Evolutionary conservation across 2,888 invertebrate genomes (phyloP).

Genomic region (Andrena fulva): DNA sequence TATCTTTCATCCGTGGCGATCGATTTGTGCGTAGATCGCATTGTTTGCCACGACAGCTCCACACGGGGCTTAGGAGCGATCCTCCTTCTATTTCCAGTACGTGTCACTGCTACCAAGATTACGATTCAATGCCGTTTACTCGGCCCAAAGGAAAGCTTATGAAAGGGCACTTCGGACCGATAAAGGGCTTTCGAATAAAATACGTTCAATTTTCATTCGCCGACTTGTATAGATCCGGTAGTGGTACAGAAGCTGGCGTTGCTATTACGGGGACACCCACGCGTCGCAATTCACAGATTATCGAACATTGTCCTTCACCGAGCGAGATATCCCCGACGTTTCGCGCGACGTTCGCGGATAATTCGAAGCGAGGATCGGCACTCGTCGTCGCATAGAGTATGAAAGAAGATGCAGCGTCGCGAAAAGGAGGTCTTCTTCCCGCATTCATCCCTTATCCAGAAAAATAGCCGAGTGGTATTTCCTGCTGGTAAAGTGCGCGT

Average conservation of each 20-base stretch:
- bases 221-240: not conserved
- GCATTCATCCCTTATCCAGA: conserved; percentile 21
- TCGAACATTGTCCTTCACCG: not conserved
- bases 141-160: conserved; percentile 25
- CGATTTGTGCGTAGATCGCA: conserved; percentile 67
- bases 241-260: not conserved
- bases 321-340: not conserved
- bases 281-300: not conserved
- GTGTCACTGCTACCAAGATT: conserved; percentile 54
- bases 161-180: conserved; percentile 42
- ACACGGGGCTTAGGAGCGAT: conserved; percentile 50
- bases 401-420: not conserved
- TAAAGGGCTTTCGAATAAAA: conserved; percentile 23
- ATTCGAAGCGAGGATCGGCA: conserved; percentile 3
- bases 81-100: conserved; percentile 50
- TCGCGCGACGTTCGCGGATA: conserved; percentile 17
- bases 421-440: conserved; percentile 13
- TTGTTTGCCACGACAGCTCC: conserved; percentile 61
- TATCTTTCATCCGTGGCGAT: conserved; percentile 62
- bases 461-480: conserved; percentile 40
- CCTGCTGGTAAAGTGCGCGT: conserved; percentile 25
- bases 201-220: conserved; percentile 3
- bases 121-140: conserved; percentile 49
- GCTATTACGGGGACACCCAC: no score
- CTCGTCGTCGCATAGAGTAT: not conserved